phyloP scores from a whole-genome alignment of 2,113 vertebrate species.

The western clawed frog (Xenopus tropicalis) region DNA sequence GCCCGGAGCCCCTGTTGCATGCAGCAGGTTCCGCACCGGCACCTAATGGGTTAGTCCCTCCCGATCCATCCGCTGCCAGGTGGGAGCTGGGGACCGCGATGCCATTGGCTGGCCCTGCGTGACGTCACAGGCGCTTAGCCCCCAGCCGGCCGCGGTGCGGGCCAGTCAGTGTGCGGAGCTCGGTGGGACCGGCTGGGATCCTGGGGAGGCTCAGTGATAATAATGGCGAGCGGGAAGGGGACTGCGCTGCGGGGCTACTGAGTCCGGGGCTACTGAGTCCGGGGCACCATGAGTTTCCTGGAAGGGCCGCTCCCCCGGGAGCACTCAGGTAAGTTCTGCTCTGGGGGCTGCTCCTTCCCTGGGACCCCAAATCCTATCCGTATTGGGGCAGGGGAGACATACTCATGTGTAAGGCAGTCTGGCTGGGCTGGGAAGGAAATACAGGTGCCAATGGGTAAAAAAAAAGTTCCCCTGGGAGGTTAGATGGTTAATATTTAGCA shows the following conservation, averaged over 20 bases:
- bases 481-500: too few species aligned
- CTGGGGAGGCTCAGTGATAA: neutral
- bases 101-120: slow-evolving; percentile 18
- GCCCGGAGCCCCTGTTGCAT: too few species aligned
- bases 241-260: too few species aligned
- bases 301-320: neutral
- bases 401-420: too few species aligned
- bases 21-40: neutral
- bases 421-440: too few species aligned
- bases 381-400: too few species aligned
- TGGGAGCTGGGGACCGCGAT: slow-evolving; percentile 27
- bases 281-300: slow-evolving; percentile 17
- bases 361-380: too few species aligned
- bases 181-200: slow-evolving; percentile 29
- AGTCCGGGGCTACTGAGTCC: slow-evolving; percentile 14
- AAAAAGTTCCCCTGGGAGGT: too few species aligned
- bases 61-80: slow-evolving; percentile 27
- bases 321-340: too few species aligned
- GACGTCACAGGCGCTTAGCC: slow-evolving; percentile 29
- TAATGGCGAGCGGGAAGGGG: too few species aligned
- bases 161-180: slow-evolving; percentile 20
- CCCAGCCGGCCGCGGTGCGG: slow-evolving; percentile 23
- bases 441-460: too few species aligned
- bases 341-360: too few species aligned
- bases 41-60: neutral